Conservation (phyloP, 2,797 vertebrate species). For the Lophotriccus pileatus region DNA sequence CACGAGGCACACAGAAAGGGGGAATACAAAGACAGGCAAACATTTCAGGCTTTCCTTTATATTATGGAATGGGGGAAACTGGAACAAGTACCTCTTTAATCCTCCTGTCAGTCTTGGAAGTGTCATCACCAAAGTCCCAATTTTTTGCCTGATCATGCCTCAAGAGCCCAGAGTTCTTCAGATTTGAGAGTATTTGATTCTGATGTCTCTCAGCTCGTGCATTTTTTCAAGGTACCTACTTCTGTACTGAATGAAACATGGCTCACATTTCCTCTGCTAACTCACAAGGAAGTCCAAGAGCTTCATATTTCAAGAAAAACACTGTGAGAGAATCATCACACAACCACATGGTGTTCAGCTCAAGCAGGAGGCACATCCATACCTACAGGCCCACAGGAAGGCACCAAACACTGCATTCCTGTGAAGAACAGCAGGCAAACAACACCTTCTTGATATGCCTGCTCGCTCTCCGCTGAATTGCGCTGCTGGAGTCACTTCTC, state of each 20-base stretch:
- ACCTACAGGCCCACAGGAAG: background rate
- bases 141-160: background rate
- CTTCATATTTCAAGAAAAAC: background rate
- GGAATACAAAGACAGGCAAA: background rate
- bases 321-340: background rate
- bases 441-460: background rate
- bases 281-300: background rate
- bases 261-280: background rate
- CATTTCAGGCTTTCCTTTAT: background rate
- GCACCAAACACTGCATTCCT: background rate
- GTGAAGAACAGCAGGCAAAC: background rate
- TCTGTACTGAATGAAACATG: background rate
- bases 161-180: fast-evolving
- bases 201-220: background rate
- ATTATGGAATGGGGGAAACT: fast-evolving
- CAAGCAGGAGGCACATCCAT: background rate
- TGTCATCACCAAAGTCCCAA: background rate
- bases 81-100: background rate
- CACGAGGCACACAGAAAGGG: background rate
- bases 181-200: background rate
- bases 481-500: background rate
- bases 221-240: background rate
- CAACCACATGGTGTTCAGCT: fast-evolving
- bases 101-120: background rate
- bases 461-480: fast-evolving